Base-by-base conservation (phyloP, 2,113 vertebrate species). In the Symphodus melops region DNA sequence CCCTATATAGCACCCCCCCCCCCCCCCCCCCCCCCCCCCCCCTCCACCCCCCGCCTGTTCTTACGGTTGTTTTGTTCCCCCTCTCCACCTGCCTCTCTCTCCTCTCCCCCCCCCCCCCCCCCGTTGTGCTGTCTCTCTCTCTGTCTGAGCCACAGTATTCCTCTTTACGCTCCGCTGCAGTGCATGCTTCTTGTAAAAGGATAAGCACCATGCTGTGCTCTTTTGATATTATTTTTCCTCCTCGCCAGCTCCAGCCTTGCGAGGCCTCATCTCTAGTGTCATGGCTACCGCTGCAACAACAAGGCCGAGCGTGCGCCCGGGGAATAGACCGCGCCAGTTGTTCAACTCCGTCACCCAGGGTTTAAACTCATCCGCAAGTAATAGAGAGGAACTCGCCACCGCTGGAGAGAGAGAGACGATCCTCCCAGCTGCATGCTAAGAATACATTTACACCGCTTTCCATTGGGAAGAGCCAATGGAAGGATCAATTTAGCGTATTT, bases 181-280 rank as follows among this genome's bases (percentile, higher is more conserved):
- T 77, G 78, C 82, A 76, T 77, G 89, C 82, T 85, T 84, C 87
- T 88, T 89, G 86, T 83, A 86, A 87, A 87, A 71, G 88, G 88
- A 84, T 92, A 83, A 92, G 88, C 86, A 65, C 82, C 88, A 83
- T 25, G 84, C 89, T 89, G 88, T 81, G 90, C 72, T 85, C 87
- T 90, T 91, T 86, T 87, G 79, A 90, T 90, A 88, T 90, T 90
- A 84, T 90, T 88, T 89, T 90, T 90, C 82, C 82, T 89, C 70
- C 79, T 87, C 42, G 41, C 82, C 86, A 73, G 73, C 82, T 77
- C 58, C 79, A 78, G 82, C 81, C 81, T 83, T 75, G 63, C 56
- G 75, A 86, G 83, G 84, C 75, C 82, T 87, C 86, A 23, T 90
- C 87, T 91, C 86, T 77, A 36, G 86, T 84, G 85, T 85, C 84